phyloP scores from a whole-genome alignment of 2,797 vertebrate species.

The Gymnopithys bicolor region DNA sequence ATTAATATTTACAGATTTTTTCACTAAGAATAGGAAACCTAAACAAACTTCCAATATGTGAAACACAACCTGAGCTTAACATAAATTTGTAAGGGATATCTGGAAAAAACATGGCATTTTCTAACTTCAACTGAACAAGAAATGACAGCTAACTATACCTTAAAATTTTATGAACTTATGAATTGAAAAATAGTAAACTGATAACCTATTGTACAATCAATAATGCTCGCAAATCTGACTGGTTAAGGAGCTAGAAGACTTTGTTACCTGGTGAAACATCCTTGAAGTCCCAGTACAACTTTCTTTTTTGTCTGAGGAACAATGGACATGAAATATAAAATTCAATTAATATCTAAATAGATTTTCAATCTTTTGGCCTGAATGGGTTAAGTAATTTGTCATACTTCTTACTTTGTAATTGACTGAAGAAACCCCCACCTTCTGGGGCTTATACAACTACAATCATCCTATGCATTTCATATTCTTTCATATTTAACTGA shows the following conservation, averaged over 20 bases:
- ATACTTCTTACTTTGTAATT: background rate
- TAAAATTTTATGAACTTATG: background rate
- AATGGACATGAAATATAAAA: background rate
- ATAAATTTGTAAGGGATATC: background rate
- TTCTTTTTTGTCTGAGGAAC: background rate
- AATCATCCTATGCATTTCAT: background rate
- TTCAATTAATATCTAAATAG: background rate
- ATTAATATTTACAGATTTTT: background rate
- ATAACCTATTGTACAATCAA: background rate
- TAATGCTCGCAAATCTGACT: background rate
- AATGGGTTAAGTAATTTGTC: background rate
- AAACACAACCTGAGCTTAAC: background rate
- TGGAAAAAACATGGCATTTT: background rate
- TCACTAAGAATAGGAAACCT: background rate
- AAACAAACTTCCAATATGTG: background rate
- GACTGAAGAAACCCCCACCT: background rate
- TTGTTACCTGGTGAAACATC: background rate
- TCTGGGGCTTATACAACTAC: background rate
- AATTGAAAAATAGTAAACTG: background rate
- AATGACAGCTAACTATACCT: background rate
- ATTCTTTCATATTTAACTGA: background rate
- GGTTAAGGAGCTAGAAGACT: background rate
- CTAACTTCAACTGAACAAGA: background rate
- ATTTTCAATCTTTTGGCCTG: background rate
- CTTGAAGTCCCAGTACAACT: background rate